Evolutionary conservation across 2,113 vertebrate genomes (phyloP), one percentile per base, ranked within the genome.

Genomic region (Danionella cerebrum): DNA sequence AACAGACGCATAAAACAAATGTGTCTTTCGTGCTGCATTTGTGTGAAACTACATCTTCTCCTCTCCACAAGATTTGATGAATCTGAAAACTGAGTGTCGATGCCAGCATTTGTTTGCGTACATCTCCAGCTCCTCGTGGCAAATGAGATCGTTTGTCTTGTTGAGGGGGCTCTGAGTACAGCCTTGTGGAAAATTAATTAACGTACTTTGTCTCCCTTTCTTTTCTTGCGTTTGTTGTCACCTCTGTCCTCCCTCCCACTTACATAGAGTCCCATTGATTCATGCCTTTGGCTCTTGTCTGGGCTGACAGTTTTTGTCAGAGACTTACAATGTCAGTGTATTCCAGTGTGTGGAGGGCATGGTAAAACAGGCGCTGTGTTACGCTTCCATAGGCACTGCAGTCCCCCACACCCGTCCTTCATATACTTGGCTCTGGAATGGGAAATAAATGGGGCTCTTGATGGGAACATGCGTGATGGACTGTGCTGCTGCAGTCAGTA

Each of bases 71-170:
- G 38, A 70, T 65, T 71, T 76, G 78, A 80, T 77, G 69, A 76
- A 82, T 74, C 69, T 75, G 57, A 64, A 63, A 41, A 63, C 2
- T 29, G 65, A 63, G 44, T 51, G 65, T 66, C 57, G 5, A 27
- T 74, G 73, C 77, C 77, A 73, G 80, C 50, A 69, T 63, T 71
- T 71, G 73, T 67, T 67, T 67, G 27, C 57, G 70, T 67, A 78
- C 69, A 78, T 78, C 84, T 80, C 77, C 71, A 72, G 84, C 81
- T 78, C 74, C 82, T 82, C 65, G 65, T 74, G 51, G 72, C 82
- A 90, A 87, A 88, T 85, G 82, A 88, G 83, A 86, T 72, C 53
- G 82, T 90, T 87, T 83, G 83, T 90, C 87, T 89, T 69, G 13
- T 11, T 76, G 76, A 68, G 77, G 76, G 78, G 79, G 73, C 44